Conservation (phyloP, 64 coral and sea anemone species). For the Acropora yongei region DNA sequence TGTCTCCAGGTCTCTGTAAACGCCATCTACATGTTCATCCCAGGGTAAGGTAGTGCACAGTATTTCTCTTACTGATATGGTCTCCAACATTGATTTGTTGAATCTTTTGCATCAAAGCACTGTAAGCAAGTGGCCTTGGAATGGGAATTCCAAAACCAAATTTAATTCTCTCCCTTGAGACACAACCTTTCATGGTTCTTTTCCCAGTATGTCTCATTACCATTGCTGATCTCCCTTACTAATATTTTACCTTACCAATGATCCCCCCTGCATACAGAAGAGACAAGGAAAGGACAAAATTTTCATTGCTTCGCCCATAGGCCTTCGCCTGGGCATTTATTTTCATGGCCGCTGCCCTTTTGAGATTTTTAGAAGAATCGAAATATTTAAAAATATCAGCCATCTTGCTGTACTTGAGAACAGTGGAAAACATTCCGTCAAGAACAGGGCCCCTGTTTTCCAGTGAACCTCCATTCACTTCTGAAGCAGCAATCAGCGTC, state of each 20-base stretch:
- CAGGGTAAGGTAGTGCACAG: slow-evolving; percentile 33
- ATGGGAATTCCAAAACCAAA: slow-evolving; percentile 54
- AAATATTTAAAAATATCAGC: background rate
- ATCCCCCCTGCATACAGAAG: slow-evolving; percentile 72
- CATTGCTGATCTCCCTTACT: slow-evolving; percentile 19
- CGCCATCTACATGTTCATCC: slow-evolving; percentile 48
- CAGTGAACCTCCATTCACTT: slow-evolving; percentile 56
- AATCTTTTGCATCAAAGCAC: slow-evolving; percentile 29
- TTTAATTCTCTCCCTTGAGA: slow-evolving; percentile 29
- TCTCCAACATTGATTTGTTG: slow-evolving; percentile 49
- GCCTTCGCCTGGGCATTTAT: background rate
- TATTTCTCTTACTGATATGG: slow-evolving; percentile 13
- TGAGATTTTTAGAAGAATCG: slow-evolving; percentile 30
- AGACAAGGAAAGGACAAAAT: slow-evolving; percentile 44
- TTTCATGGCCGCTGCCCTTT: background rate
- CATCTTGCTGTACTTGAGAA: slow-evolving; percentile 32
- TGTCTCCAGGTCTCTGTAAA: slow-evolving; percentile 61
- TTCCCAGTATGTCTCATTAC: slow-evolving; percentile 51
- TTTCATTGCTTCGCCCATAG: slow-evolving; percentile 61
- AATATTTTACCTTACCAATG: slow-evolving; percentile 52
- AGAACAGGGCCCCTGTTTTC: slow-evolving; percentile 48
- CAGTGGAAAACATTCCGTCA: slow-evolving; percentile 44
- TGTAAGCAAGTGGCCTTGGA: slow-evolving; percentile 61
- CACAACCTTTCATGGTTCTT: slow-evolving; percentile 23
- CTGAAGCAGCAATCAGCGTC: slow-evolving; percentile 55